These are phyloP conservation scores for Cydia amplana DNA, from an alignment of 1,140 invertebrate species.

Conservation along the genomic window DNA sequence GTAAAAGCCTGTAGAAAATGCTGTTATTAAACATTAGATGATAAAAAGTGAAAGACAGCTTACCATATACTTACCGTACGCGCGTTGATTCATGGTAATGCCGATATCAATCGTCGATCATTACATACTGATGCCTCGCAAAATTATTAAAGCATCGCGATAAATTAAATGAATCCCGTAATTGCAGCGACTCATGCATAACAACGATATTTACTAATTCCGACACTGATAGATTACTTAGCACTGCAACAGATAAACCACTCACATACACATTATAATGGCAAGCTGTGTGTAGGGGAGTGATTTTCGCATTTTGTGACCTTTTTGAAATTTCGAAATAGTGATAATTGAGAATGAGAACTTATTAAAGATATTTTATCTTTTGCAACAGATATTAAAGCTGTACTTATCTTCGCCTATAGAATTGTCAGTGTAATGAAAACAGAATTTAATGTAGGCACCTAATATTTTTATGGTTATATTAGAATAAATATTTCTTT, in stretches of 20 bases:
- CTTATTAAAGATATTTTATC: too few relatives aligned
- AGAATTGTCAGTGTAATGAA: too few relatives aligned
- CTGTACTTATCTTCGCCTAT: too few relatives aligned
- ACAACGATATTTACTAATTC: slow-evolving; percentile 49
- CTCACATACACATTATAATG: too few relatives aligned
- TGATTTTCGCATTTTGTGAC: neutral
- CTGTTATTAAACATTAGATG: neutral
- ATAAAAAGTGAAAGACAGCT: neutral
- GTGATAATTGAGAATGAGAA: too few relatives aligned
- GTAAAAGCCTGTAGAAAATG: neutral
- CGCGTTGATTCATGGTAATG: neutral
- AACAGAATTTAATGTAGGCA: neutral
- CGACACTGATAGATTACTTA: neutral
- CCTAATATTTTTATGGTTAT: neutral
- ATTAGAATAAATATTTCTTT: too few relatives aligned
- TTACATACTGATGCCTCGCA: neutral
- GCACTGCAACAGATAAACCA: neutral
- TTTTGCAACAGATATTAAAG: too few relatives aligned
- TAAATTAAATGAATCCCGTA: neutral
- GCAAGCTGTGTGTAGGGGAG: too few relatives aligned
- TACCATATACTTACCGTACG: neutral
- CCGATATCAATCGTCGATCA: neutral
- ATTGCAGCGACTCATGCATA: slow-evolving; percentile 38
- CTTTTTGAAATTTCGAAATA: too few relatives aligned
- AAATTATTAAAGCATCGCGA: slow-evolving; percentile 5